Evolutionary conservation across 1,140 invertebrate genomes (phyloP), one percentile per base, ranked within the genome.

Genomic region (Augochlora pura): DNA sequence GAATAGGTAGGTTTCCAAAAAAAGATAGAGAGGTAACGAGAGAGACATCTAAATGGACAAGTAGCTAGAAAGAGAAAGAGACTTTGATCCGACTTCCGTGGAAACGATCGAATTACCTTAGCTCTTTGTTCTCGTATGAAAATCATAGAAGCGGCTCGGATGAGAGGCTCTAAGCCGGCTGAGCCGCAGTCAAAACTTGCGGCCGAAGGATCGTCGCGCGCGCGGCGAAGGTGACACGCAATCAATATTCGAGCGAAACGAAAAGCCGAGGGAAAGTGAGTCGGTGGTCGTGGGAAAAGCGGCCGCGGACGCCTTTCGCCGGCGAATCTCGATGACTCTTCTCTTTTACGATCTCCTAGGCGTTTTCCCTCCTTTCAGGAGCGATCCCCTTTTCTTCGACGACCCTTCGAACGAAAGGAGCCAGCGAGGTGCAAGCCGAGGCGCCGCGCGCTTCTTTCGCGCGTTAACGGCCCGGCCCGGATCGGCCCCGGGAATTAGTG

Each of bases 281-380:
- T 46, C 42, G 9, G 14, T 12, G 42, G 14, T 4, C 32, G 32
- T 32, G 32, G 10, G 42, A 46, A 14, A 46, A 46, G 42, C 10
- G 10, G 42, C 12, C 42, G 80, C 54, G 63, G 39, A 71, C 49
- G 65, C 65, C 60, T 72, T 59, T 42, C 39, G 46, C 21, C 66
- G 65, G 42, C 54, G 54, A 83, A 70, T 71, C 76, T 74, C 81
- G 66, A 80, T 73, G 77, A 85, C 59, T 32, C 60, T 75, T 81
- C 74, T 77, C 82, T 75, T 85, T 85, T 78, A 85, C 69, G 69
- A 85, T 25, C 46, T 39, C 32, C n/a, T n/a, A 23, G 69, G 72
- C 39, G 25, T 39, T 39, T n/a, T 59, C 46, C 39, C 69, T 62
- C 60, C 63, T 60, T 69, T 65, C n/a, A 64, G 18, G 18, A 9